Conservation (phyloP, 2,888 invertebrate genomes). For the Lamellibrachia columna region DNA sequence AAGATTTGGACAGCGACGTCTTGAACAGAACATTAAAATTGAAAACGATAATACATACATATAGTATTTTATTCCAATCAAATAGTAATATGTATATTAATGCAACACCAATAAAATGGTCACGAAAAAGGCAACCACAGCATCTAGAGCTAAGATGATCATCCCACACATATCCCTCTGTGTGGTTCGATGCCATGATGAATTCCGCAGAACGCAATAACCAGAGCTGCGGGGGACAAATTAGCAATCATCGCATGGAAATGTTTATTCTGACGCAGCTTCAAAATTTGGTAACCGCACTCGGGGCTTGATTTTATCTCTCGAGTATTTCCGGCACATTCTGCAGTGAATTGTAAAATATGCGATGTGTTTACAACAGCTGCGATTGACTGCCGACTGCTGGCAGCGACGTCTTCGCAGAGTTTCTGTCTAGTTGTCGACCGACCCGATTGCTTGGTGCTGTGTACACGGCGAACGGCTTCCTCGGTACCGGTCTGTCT, state of each 20-base stretch:
- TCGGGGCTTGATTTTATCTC: background rate
- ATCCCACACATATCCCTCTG: background rate
- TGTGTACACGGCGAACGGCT: background rate
- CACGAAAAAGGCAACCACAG: background rate
- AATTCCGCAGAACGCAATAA: background rate
- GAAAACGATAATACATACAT: no score
- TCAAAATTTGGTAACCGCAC: background rate
- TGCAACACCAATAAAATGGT: background rate
- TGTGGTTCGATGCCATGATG: background rate
- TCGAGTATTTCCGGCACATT: background rate
- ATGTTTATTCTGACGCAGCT: background rate
- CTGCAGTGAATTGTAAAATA: background rate
- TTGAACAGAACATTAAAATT: no score
- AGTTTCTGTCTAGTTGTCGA: background rate
- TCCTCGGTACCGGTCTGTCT: background rate
- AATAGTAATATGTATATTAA: background rate
- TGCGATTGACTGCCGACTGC: constrained; percentile 10
- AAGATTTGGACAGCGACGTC: no score
- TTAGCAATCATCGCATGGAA: background rate
- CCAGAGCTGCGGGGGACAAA: background rate
- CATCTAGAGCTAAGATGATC: background rate
- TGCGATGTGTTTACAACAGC: constrained; percentile 9
- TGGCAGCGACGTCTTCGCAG: background rate
- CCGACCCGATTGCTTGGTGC: background rate
- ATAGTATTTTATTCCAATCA: background rate